phyloP scores from a whole-genome alignment of 2,113 vertebrate genomes.

The Dryoscopus gambensis region DNA sequence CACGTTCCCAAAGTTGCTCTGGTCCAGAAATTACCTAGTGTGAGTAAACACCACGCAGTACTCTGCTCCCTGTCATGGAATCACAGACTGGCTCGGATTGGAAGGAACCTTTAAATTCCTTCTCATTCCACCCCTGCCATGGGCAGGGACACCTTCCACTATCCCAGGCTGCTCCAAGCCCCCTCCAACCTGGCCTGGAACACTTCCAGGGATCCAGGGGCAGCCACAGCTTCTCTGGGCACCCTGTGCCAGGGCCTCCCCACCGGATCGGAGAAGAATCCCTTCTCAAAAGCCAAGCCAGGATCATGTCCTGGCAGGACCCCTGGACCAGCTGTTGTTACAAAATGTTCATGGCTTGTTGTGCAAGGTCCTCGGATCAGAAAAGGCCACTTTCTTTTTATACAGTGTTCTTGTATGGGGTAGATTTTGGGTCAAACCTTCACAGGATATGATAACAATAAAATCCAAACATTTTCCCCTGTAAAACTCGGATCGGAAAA shows the following conservation, averaged over 20 bases:
- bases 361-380: background rate
- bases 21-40: background rate
- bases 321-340: background rate
- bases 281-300: background rate
- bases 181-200: rapidly evolving
- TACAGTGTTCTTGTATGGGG: background rate
- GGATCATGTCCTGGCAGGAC: background rate
- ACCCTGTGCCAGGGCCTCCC: background rate
- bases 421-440: background rate
- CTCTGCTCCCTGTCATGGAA: background rate
- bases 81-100: background rate
- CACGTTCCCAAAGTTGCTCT: background rate
- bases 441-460: background rate
- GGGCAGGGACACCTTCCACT: background rate
- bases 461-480: background rate
- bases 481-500: background rate
- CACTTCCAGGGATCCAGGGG: background rate
- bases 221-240: background rate
- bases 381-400: background rate
- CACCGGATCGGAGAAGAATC: background rate
- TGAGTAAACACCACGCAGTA: background rate
- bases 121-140: background rate
- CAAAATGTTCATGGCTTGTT: background rate
- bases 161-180: background rate
- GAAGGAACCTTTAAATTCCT: background rate